Percentiles rank a stretch among this genome's conserved stretches.
Conservation (phyloP, 2,113 vertebrate species). For the Arothron firmamentum region DNA sequence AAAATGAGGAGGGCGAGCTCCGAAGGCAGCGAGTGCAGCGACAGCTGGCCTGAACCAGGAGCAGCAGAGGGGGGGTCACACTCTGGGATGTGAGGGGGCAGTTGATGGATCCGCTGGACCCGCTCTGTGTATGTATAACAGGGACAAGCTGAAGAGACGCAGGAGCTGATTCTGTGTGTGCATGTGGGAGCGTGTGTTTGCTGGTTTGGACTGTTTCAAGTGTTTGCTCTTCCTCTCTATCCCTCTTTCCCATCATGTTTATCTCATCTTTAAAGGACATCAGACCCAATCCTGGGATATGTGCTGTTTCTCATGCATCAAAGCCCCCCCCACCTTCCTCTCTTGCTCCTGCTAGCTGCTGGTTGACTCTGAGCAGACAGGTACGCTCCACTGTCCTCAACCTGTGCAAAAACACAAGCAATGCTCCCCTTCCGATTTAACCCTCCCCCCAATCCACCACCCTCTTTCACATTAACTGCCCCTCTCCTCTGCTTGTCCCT, state of each 20-base stretch:
- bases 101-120: conserved; percentile 69
- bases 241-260: conserved; percentile 30
- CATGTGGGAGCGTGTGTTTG: conserved; percentile 17
- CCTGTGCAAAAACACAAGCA: conserved; percentile 38
- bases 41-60: conserved; percentile 76
- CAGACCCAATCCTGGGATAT: conserved; percentile 37
- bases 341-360: conserved; percentile 41
- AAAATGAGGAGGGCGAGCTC: conserved; percentile 74
- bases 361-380: conserved; percentile 50
- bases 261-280: conserved; percentile 43
- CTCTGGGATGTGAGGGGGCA: conserved; percentile 58
- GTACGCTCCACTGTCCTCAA: conserved; percentile 48
- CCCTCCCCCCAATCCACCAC: conserved; percentile 6
- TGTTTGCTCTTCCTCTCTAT: conserved; percentile 31
- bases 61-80: conserved; percentile 60
- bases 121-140: conserved; percentile 71
- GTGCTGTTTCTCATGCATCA: conserved; percentile 54
- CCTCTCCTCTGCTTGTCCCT: conserved; percentile 40
- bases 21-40: conserved; percentile 68
- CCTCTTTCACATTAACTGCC: conserved; percentile 6
- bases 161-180: conserved; percentile 34
- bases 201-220: conserved; percentile 36
- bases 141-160: conserved; percentile 47
- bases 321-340: conserved; percentile 28
- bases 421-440: conserved; percentile 14